Conservation (phyloP, 2,113 vertebrate species). For the Aegotheles bennettii region DNA sequence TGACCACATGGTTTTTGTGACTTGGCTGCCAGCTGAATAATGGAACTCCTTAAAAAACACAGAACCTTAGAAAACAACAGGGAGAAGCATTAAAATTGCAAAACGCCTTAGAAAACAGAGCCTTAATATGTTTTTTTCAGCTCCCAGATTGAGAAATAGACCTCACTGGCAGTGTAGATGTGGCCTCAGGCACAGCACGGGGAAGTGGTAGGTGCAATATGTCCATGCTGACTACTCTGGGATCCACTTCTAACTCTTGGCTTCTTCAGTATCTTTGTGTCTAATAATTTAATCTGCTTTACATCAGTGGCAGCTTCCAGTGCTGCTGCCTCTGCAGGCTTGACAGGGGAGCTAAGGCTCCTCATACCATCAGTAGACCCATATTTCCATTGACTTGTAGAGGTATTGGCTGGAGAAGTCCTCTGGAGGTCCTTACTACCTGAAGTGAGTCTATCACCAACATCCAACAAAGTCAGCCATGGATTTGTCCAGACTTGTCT, state of each 20-base stretch:
- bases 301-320: background rate
- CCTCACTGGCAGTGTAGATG: background rate
- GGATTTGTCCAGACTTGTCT: background rate
- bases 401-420: background rate
- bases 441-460: background rate
- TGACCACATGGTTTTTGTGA: background rate
- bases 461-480: background rate
- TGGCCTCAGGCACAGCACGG: background rate
- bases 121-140: background rate
- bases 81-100: background rate
- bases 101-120: background rate
- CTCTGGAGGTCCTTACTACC: background rate
- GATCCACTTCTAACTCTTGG: background rate
- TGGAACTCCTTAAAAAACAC: background rate
- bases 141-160: background rate
- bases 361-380: background rate
- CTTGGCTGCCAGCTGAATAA: background rate
- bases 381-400: background rate
- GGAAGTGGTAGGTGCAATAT: background rate
- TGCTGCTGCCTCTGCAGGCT: background rate
- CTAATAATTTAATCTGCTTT: background rate
- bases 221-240: background rate
- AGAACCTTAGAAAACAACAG: background rate
- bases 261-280: background rate
- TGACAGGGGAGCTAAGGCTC: background rate